Conservation (phyloP, 2,113 vertebrate genomes). For the Brienomyrus longianalis region DNA sequence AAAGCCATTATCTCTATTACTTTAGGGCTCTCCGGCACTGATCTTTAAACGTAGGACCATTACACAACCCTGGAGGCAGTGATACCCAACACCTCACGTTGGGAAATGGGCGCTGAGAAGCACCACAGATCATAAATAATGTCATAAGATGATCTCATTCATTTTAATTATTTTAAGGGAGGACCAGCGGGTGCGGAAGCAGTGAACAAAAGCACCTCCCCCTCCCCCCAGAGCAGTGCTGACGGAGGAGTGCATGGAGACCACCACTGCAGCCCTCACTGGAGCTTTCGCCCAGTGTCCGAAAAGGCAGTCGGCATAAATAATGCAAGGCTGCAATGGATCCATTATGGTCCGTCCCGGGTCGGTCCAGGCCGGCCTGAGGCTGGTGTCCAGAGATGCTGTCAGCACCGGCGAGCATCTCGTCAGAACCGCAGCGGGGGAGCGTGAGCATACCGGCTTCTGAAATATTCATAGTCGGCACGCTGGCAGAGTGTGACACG, state of each 20-base stretch:
- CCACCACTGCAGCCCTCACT: background rate
- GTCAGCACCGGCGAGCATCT: background rate
- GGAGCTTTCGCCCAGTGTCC: conserved; percentile 49
- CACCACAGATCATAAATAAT: background rate
- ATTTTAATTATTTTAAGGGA: conserved; percentile 18
- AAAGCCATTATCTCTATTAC: conserved; percentile 15
- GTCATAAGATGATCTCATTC: background rate
- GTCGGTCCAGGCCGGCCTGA: conserved; percentile 23
- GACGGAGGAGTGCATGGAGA: background rate
- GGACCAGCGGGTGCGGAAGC: background rate
- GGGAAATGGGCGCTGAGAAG: background rate
- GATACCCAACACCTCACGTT: background rate
- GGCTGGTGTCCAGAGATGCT: conserved; percentile 24
- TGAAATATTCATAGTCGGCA: conserved; percentile 12
- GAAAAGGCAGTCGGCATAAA: conserved; percentile 51
- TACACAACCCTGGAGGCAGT: background rate
- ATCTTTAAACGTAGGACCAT: conserved; percentile 7
- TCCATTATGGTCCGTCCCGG: conserved; percentile 42
- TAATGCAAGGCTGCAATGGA: conserved; percentile 64
- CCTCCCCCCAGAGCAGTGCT: background rate
- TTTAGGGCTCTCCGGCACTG: background rate
- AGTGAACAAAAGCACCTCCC: too few species aligned
- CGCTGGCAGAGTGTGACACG: background rate
- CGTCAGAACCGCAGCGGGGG: background rate
- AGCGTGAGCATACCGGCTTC: background rate